Percentiles rank a stretch among this genome's conserved stretches.
Evolutionary conservation across 2,113 vertebrate genomes (phyloP).

Genomic region (Corythornis madagascariensis): DNA sequence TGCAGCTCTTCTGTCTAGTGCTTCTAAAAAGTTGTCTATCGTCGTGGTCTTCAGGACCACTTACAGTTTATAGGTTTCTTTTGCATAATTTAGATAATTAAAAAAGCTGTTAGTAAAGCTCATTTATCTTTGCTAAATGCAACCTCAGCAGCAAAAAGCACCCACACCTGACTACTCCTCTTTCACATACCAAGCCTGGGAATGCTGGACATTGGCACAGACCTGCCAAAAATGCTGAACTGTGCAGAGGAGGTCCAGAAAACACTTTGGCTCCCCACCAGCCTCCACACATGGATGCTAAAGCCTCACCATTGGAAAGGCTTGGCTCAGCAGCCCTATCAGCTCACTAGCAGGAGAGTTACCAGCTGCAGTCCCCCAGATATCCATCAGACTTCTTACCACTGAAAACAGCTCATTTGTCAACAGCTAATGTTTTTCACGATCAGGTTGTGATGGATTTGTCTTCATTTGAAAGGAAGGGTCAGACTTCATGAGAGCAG

Average conservation of each 20-base stretch:
- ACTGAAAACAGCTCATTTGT: background rate
- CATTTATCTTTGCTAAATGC: background rate
- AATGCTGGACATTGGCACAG: background rate
- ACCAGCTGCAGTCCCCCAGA: background rate
- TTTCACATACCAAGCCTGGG: background rate
- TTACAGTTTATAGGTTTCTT: background rate
- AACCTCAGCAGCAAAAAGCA: background rate
- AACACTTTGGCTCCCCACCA: background rate
- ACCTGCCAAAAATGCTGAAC: background rate
- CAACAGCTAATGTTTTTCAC: background rate
- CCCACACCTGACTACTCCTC: background rate
- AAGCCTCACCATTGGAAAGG: background rate
- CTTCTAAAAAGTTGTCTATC: background rate
- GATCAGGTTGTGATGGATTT: slow-evolving; percentile 11
- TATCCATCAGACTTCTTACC: slow-evolving; percentile 13
- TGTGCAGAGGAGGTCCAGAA: background rate
- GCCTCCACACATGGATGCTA: fast-evolving
- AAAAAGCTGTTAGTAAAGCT: background rate
- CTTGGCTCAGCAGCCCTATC: background rate
- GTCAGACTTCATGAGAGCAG: background rate
- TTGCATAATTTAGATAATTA: background rate
- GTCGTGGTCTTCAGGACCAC: background rate
- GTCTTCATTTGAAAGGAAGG: background rate
- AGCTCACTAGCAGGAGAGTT: background rate
- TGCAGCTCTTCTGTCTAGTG: background rate